These are phyloP conservation scores for Acronicta aceris DNA, from an alignment of 2,888 invertebrate genomes.

Conservation along the genomic window DNA sequence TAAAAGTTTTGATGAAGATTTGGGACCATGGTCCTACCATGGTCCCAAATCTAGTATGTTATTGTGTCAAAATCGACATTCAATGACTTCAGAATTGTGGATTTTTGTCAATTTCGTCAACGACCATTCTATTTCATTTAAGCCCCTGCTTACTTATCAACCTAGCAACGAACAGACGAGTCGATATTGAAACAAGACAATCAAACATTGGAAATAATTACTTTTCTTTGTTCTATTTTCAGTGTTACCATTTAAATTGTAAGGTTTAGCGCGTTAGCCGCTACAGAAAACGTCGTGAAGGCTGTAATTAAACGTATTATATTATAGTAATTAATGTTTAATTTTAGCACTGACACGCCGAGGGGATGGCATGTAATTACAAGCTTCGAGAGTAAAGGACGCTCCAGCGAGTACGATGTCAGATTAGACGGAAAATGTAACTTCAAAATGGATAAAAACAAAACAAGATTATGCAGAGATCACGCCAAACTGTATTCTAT, in stretches of 20 bases:
- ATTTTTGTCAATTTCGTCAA: too few relatives aligned
- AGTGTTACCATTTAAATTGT: slow-evolving; percentile 5
- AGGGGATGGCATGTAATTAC: slow-evolving; percentile 47
- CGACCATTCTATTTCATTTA: too few relatives aligned
- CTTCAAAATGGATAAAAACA: slow-evolving; percentile 19
- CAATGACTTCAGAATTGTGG: too few relatives aligned
- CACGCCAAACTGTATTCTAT: slow-evolving; percentile 17
- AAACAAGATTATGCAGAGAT: slow-evolving; percentile 21
- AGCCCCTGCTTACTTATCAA: background rate
- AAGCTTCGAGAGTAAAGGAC: slow-evolving; percentile 25
- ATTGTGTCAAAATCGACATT: too few relatives aligned
- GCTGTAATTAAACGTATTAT: slow-evolving; percentile 45
- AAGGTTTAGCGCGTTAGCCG: background rate
- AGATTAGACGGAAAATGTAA: slow-evolving; percentile 39
- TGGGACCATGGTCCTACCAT: too few relatives aligned
- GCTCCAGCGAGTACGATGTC: slow-evolving; percentile 17
- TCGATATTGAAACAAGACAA: slow-evolving; percentile 8
- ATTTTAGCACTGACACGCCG: slow-evolving; percentile 48
- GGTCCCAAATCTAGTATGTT: too few relatives aligned
- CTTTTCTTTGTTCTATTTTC: slow-evolving; percentile 29
- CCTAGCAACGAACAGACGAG: slow-evolving; percentile 16
- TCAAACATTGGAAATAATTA: slow-evolving; percentile 24
- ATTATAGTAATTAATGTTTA: slow-evolving; percentile 56
- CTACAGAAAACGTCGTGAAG: background rate
- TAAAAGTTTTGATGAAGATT: too few relatives aligned